Evolutionary conservation across 2,888 invertebrate genomes (phyloP).

Genomic region (Deroplatys truncata): DNA sequence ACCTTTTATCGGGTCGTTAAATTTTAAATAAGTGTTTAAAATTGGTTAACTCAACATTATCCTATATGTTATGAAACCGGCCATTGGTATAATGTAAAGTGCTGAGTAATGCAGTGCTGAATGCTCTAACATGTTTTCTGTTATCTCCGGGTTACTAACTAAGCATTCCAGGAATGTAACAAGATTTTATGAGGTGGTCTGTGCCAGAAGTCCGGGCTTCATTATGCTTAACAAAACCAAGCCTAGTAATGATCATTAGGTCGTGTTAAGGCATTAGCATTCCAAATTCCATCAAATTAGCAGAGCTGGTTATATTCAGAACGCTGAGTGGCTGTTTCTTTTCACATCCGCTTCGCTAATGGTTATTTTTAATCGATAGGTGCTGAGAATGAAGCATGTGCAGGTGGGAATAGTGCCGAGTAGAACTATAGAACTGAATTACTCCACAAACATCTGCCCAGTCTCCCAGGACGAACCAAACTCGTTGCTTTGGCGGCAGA

Average conservation of each 20-base stretch:
- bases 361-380: background rate
- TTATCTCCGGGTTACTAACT: too few relatives aligned
- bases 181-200: too few relatives aligned
- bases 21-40: too few relatives aligned
- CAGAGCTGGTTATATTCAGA: background rate
- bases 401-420: background rate
- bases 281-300: background rate
- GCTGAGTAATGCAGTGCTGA: too few relatives aligned
- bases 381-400: background rate
- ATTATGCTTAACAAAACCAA: background rate
- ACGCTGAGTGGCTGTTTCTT: background rate
- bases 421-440: background rate
- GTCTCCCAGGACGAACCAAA: background rate
- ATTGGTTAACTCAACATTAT: too few relatives aligned
- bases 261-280: background rate
- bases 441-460: background rate
- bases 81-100: too few relatives aligned
- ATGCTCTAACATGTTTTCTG: too few relatives aligned
- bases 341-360: background rate
- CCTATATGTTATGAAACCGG: too few relatives aligned
- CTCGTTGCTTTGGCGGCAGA: background rate
- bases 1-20: too few relatives aligned
- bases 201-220: background rate
- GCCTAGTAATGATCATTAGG: background rate
- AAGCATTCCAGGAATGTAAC: too few relatives aligned